phyloP scores from a whole-genome alignment of 2,888 invertebrate genomes.

The Drosophila infuscata region DNA sequence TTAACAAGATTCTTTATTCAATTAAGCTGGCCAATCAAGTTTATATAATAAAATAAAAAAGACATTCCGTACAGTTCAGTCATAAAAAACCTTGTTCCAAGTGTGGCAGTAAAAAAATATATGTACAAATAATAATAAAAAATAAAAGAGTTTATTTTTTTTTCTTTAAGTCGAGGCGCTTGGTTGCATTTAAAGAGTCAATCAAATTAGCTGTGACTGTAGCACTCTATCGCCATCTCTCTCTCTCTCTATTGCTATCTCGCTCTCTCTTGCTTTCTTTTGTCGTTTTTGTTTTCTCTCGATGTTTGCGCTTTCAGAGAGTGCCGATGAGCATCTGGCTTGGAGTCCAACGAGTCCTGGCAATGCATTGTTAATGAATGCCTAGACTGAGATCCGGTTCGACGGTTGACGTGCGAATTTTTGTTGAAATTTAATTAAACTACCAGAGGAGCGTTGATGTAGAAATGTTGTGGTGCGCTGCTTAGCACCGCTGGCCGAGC shows the following conservation, averaged over 20 bases:
- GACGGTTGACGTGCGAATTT: slow-evolving; percentile 39
- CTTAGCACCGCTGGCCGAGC: slow-evolving; percentile 34
- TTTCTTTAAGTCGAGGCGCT: slow-evolving; percentile 12
- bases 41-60: slow-evolving; percentile 8
- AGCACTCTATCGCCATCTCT: not conserved
- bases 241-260: not conserved
- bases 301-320: not conserved
- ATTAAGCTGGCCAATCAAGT: slow-evolving; percentile 30
- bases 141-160: slow-evolving; percentile 20
- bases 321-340: slow-evolving; percentile 14
- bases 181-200: slow-evolving; percentile 44
- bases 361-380: slow-evolving; percentile 71
- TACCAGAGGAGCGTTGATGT: slow-evolving; percentile 28
- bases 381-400: slow-evolving; percentile 39
- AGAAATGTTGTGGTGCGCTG: slow-evolving; percentile 37
- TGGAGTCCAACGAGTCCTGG: slow-evolving; percentile 13
- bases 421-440: slow-evolving; percentile 69
- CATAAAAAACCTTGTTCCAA: slow-evolving; percentile 26
- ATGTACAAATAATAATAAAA: slow-evolving; percentile 24
- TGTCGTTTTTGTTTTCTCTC: not conserved
- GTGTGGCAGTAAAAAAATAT: slow-evolving; percentile 15
- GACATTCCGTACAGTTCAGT: slow-evolving; percentile 5
- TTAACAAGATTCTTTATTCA: slow-evolving; percentile 27
- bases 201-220: slow-evolving; percentile 43
- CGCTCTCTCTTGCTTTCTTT: not conserved